Percentiles rank a stretch among this genome's conserved stretches.
Evolutionary conservation across 2,888 invertebrate species (phyloP).

Genomic region (Emmelina monodactyla): DNA sequence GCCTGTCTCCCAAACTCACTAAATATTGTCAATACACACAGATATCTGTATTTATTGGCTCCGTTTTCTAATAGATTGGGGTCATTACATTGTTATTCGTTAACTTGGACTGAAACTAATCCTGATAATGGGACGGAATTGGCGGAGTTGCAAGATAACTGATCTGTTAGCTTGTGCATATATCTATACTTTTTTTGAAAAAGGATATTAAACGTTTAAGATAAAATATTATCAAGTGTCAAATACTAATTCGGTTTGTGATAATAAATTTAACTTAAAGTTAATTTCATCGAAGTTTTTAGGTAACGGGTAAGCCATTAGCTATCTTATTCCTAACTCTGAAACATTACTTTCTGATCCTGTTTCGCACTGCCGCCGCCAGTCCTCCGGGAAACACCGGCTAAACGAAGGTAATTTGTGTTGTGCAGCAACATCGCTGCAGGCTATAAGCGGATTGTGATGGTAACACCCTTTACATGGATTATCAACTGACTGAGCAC

Average conservation of each 20-base stretch:
- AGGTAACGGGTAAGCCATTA: too few species aligned
- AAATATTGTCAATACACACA: constrained; percentile 57
- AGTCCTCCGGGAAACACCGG: too few species aligned
- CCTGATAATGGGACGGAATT: constrained; percentile 14
- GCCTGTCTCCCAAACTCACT: too few species aligned
- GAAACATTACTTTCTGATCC: too few species aligned
- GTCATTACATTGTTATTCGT: constrained; percentile 35
- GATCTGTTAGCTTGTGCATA: constrained; percentile 12
- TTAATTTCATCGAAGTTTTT: too few species aligned
- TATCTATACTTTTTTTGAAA: too few species aligned
- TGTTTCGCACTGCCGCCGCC: too few species aligned
- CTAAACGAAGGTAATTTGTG: constrained; percentile 6
- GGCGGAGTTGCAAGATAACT: constrained; percentile 12
- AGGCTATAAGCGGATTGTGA: constrained; percentile 3
- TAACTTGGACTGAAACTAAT: constrained; percentile 11
- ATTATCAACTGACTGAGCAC: not conserved
- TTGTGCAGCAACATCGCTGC: constrained; percentile 1
- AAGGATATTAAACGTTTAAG: too few species aligned
- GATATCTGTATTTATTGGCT: constrained; percentile 2
- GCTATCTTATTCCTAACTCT: too few species aligned
- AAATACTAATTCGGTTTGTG: too few species aligned
- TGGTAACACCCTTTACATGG: constrained; percentile 1
- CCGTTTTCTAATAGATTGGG: constrained; percentile 56
- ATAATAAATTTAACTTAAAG: too few species aligned
- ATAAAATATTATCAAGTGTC: too few species aligned